phyloP scores from a whole-genome alignment of 2,797 vertebrate species.

The Toxotes lorentzi region DNA sequence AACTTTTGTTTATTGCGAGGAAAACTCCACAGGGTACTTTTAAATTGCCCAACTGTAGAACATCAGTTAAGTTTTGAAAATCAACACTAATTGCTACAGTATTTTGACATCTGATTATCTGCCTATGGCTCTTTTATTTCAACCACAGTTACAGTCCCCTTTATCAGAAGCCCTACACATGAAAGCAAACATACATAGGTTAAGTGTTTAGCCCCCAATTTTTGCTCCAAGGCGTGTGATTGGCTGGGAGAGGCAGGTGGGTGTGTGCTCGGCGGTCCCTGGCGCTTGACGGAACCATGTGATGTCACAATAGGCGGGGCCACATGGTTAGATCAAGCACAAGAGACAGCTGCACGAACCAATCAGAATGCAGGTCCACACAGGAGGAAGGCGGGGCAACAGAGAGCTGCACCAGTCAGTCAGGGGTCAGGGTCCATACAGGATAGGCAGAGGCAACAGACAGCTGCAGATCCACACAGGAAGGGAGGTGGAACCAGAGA shows the following conservation, averaged over 20 bases:
- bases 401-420: constrained; percentile 77
- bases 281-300: constrained; percentile 99
- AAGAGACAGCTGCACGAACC: constrained; percentile 97
- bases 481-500: constrained; percentile 56
- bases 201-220: constrained; percentile 29
- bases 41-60: not conserved
- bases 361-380: constrained; percentile 84
- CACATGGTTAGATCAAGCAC: constrained; percentile 99
- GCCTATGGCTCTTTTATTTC: constrained; percentile 12
- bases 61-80: not conserved
- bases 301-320: constrained; percentile 97
- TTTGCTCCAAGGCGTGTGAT: constrained; percentile 68
- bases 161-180: constrained; percentile 26
- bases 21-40: constrained; percentile 31
- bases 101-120: not conserved
- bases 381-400: constrained; percentile 80
- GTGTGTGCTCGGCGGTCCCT: constrained; percentile 95
- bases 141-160: constrained; percentile 26
- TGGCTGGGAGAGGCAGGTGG: constrained; percentile 82
- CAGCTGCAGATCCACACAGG: constrained; percentile 77
- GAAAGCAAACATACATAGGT: constrained; percentile 40
- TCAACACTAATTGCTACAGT: not conserved
- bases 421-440: constrained; percentile 70
- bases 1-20: not conserved
- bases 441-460: constrained; percentile 73